Conservation (phyloP, 2,888 invertebrate genomes). For the Rhamnusium bicolor region DNA sequence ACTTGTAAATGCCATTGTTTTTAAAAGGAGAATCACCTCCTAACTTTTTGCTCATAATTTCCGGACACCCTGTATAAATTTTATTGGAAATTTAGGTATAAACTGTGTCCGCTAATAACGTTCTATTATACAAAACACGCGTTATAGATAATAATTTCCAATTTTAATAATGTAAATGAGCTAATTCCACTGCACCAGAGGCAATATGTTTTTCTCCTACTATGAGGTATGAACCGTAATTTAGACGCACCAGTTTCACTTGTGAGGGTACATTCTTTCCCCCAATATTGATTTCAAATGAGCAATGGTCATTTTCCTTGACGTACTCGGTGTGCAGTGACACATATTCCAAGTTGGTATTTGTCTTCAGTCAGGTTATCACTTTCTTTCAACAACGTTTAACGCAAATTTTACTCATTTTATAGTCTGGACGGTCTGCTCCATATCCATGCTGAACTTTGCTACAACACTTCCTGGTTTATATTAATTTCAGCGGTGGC, state of each 20-base stretch:
- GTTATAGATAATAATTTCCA: neutral
- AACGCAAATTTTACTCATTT: neutral
- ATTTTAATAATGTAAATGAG: neutral
- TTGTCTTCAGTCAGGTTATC: conserved; percentile 32
- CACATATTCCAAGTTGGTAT: conserved; percentile 27
- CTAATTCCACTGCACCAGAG: neutral
- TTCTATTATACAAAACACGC: neutral
- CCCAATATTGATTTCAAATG: conserved; percentile 34
- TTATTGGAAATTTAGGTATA: no score
- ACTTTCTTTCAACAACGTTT: conserved; percentile 6
- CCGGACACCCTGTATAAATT: no score
- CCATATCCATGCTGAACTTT: conserved; percentile 56
- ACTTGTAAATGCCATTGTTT: no score
- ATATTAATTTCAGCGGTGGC: conserved; percentile 34
- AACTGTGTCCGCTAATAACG: neutral
- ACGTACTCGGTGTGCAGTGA: conserved; percentile 10
- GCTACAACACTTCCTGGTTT: conserved; percentile 60
- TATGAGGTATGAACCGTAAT: neutral
- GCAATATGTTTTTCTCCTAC: neutral
- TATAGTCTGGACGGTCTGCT: conserved; percentile 48
- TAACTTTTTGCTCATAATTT: no score
- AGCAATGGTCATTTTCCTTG: conserved; percentile 35
- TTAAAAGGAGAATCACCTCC: no score
- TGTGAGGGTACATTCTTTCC: conserved; percentile 15
- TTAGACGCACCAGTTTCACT: neutral